Percentiles rank a stretch among this genome's conserved stretches.
These are phyloP conservation scores for Calliopum simillimum DNA, from an alignment of 2,888 invertebrate genomes.

Conservation along the genomic window DNA sequence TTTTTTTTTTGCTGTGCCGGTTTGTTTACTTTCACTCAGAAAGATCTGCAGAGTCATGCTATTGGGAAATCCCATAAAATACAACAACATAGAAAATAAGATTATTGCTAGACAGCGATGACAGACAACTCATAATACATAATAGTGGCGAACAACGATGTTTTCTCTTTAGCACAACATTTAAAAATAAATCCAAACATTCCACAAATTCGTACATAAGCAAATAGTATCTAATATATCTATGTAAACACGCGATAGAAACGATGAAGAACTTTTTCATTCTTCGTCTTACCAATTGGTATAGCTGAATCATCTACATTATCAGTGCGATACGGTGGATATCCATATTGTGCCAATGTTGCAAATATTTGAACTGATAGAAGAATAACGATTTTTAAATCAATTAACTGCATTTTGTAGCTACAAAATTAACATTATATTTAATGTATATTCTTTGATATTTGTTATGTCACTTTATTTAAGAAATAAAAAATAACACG, in stretches of 20 bases:
- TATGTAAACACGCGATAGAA: constrained; percentile 40
- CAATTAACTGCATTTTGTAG: not conserved
- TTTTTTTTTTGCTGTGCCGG: too few relatives aligned
- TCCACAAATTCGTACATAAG: too few relatives aligned
- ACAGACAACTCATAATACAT: constrained; percentile 15
- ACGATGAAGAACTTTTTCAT: not conserved
- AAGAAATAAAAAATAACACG: not conserved
- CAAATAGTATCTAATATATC: not conserved
- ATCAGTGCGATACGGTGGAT: constrained; percentile 15
- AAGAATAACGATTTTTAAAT: not conserved
- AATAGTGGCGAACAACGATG: not conserved
- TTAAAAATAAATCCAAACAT: not conserved
- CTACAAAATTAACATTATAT: not conserved
- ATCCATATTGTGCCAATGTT: constrained; percentile 24
- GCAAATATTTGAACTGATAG: not conserved
- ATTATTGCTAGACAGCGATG: not conserved
- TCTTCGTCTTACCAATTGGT: constrained; percentile 52
- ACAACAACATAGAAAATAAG: not conserved
- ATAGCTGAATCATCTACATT: constrained; percentile 37
- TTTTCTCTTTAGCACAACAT: too few relatives aligned
- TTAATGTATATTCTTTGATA: not conserved
- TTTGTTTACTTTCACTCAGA: constrained; percentile 47
- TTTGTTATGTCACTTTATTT: not conserved
- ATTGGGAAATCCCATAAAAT: not conserved
- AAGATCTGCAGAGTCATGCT: not conserved